These are phyloP conservation scores for Phytoseiulus persimilis DNA, from an alignment of 2,888 invertebrate genomes.

Conservation along the genomic window DNA sequence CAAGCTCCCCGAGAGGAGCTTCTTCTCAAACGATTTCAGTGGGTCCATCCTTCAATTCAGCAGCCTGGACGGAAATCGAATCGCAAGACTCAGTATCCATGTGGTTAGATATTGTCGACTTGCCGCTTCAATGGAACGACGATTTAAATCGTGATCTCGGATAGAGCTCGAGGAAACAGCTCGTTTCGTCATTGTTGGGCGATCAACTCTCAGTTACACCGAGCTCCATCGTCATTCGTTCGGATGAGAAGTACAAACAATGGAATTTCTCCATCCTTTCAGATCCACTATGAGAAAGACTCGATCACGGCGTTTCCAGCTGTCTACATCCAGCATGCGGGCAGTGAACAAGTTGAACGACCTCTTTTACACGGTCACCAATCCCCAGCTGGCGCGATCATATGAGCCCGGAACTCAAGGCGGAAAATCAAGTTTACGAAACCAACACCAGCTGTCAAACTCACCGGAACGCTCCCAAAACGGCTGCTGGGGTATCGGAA, in stretches of 20 bases:
- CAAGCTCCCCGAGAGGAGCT: conserved; percentile 9
- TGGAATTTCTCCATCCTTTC: too few relatives aligned
- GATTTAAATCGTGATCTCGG: too few relatives aligned
- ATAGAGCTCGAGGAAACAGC: too few relatives aligned
- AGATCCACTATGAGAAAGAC: too few relatives aligned
- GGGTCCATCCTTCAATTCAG: neutral
- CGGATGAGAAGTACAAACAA: too few relatives aligned
- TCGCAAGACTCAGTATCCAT: neutral
- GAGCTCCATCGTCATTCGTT: too few relatives aligned
- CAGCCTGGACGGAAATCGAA: neutral
- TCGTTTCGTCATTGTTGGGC: too few relatives aligned
- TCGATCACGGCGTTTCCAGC: too few relatives aligned
- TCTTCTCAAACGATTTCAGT: conserved; percentile 25
- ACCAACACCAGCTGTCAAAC: neutral
- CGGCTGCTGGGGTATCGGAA: neutral
- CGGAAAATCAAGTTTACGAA: neutral
- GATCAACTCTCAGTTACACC: too few relatives aligned
- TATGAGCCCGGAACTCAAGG: neutral
- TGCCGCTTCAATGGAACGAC: too few relatives aligned
- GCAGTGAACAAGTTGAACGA: neutral
- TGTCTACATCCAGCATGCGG: neutral
- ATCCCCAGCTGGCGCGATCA: neutral
- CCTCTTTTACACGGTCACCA: neutral
- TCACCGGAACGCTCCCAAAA: neutral
- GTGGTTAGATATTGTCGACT: neutral